phyloP scores from a whole-genome alignment of 2,113 vertebrate genomes.

The Podilymbus podiceps region DNA sequence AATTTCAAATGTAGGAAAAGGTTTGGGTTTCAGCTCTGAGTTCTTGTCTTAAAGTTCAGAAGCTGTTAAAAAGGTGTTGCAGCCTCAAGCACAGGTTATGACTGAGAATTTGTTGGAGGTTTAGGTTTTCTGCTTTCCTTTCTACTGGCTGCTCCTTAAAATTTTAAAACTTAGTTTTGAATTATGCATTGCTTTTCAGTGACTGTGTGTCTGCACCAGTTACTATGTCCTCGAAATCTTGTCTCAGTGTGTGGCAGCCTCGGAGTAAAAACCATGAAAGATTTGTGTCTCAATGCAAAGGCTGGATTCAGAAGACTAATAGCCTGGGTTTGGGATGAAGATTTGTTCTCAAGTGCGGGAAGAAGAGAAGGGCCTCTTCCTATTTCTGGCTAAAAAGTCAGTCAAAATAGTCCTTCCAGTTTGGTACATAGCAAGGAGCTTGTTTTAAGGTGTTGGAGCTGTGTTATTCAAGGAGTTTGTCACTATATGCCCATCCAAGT shows the following conservation, averaged over 20 bases:
- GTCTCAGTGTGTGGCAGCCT: neutral
- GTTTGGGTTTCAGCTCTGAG: neutral
- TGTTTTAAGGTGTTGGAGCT: neutral
- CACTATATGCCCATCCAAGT: neutral
- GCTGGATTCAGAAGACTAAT: neutral
- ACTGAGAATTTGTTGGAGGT: neutral
- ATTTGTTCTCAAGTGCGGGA: neutral
- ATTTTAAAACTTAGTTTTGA: neutral
- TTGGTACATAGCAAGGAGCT: neutral
- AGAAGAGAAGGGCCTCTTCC: neutral
- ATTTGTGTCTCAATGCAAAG: neutral
- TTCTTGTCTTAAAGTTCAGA: neutral
- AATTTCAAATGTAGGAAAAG: neutral
- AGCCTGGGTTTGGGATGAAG: neutral
- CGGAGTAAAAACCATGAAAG: neutral
- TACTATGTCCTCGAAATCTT: neutral
- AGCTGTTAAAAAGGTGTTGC: neutral
- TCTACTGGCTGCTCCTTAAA: slow-evolving; percentile 8
- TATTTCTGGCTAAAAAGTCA: neutral
- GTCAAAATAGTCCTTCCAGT: neutral
- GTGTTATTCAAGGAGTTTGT: neutral
- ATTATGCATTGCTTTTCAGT: slow-evolving; percentile 30
- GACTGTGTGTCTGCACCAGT: neutral
- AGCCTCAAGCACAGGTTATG: neutral
- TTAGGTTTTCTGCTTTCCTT: neutral